These are phyloP conservation scores for Campoletis sonorensis DNA, from an alignment of 1,140 invertebrate species.

Conservation along the genomic window DNA sequence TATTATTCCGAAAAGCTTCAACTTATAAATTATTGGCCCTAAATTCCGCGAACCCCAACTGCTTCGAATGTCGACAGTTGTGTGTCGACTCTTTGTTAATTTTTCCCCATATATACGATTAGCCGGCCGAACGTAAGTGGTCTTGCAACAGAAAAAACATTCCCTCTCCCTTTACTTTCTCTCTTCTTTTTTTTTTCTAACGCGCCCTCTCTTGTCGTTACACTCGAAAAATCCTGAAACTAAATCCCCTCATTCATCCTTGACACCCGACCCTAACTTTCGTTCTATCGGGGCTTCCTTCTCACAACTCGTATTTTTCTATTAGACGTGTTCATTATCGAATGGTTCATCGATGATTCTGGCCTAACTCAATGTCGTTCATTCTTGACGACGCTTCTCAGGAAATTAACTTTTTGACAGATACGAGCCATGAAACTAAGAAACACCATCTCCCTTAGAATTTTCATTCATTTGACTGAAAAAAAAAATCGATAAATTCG, in stretches of 20 bases:
- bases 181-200: constrained; percentile 37
- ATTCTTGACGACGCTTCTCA: not conserved
- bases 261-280: constrained; percentile 49
- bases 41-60: constrained; percentile 65
- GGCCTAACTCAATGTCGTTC: not conserved
- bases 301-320: constrained; percentile 64
- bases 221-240: constrained; percentile 38
- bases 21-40: constrained; percentile 38
- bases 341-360: not conserved
- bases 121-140: constrained; percentile 51
- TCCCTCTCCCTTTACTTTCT: constrained; percentile 50
- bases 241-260: constrained; percentile 48
- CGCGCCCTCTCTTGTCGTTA: constrained; percentile 31
- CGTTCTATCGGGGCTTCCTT: constrained; percentile 48
- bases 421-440: no score
- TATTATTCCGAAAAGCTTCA: not conserved
- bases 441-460: no score
- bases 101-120: constrained; percentile 65
- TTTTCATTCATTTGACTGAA: no score
- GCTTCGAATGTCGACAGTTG: constrained; percentile 63
- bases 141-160: constrained; percentile 34
- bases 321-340: constrained; percentile 60
- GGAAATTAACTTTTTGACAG: not conserved
- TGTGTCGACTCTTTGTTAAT: constrained; percentile 71
- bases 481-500: no score